Conservation (phyloP, 2,888 invertebrate species). For the Folsomia manolachei region DNA sequence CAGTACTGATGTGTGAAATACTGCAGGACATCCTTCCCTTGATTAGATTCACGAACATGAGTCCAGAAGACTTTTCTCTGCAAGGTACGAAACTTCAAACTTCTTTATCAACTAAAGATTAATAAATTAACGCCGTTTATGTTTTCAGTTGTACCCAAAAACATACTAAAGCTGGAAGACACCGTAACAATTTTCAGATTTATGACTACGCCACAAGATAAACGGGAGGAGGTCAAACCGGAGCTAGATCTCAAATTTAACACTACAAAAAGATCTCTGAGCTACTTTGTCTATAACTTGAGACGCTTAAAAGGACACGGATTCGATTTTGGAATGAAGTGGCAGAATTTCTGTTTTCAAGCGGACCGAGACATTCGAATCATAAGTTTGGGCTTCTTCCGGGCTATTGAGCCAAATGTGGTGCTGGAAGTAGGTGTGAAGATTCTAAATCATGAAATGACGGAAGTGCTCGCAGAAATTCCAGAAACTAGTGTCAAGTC, state of each 20-base stretch:
- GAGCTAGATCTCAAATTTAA: conserved; percentile 39
- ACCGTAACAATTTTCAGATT: conserved; percentile 44
- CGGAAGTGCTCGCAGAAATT: conserved; percentile 37
- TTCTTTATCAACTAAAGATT: too few species aligned
- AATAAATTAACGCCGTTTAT: too few species aligned
- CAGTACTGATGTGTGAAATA: conserved; percentile 23
- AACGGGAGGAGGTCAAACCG: conserved; percentile 34
- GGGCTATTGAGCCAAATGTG: conserved; percentile 36
- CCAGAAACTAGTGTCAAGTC: conserved; percentile 34
- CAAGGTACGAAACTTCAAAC: too few species aligned
- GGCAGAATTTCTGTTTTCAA: conserved; percentile 46
- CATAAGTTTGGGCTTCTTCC: conserved; percentile 45
- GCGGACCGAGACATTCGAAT: conserved; percentile 41
- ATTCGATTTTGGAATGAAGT: conserved; percentile 42
- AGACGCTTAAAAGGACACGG: conserved; percentile 45
- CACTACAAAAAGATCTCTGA: conserved; percentile 36
- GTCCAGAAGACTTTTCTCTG: conserved; percentile 42
- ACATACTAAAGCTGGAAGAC: conserved; percentile 39
- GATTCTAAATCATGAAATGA: conserved; percentile 41
- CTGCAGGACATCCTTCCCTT: conserved; percentile 37
- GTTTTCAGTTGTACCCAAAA: conserved; percentile 44
- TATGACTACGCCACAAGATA: conserved; percentile 41
- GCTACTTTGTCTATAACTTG: conserved; percentile 44
- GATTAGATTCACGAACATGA: conserved; percentile 45
- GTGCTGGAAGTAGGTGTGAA: conserved; percentile 35